Evolutionary conservation across 2,797 vertebrate genomes (phyloP), one percentile per base, ranked within the genome.

Genomic region (Smutsia temminckii): DNA sequence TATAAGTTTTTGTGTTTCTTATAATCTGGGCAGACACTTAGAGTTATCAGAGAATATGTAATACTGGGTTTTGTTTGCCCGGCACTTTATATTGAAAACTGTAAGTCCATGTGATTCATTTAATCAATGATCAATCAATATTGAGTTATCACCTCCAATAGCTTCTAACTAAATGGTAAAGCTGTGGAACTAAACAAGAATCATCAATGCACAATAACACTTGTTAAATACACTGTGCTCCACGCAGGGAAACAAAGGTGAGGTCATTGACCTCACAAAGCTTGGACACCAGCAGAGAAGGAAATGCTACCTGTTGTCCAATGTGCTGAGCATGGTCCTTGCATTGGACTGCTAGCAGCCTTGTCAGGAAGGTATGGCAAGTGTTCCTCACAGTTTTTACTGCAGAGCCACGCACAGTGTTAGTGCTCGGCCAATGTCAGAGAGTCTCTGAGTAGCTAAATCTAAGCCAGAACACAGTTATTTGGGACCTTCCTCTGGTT

Each of bases 391-490:
- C 29, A 51, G n/a, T 29, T 42, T 74, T 55, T n/a, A 14, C 8
- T 34, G 14, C 1, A 18, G 25, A 32, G 37, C 1, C 3, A 0
- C 14, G 37, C 12, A 10, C 10, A 25, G 23, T 9, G 27, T 20
- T 77, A 40, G 1, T 25, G 29, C 0, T 42, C 40, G 11, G 29
- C 7, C 21, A 29, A 2, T 9, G 17, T 55, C 27, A 37, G 23
- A n/a, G 3, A 64, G 17, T 29, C 49, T 17, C 2, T 29, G 46
- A 59, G 32, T 12, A 16, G 13, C 6, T 8, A 57, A 68, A n/a
- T 32, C 9, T 32, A 8, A 20, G 32, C 42, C 27, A 57, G 10
- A 42, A 27, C 13, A 16, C 8, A 7, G 17, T 49, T 84, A 27
- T 55, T 34, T 61, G 40, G 17, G 37, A 12, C 42, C 20, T 8